These are phyloP conservation scores for Callyntrura sp. DNA, from an alignment of 2,888 invertebrate genomes.

Conservation along the genomic window DNA sequence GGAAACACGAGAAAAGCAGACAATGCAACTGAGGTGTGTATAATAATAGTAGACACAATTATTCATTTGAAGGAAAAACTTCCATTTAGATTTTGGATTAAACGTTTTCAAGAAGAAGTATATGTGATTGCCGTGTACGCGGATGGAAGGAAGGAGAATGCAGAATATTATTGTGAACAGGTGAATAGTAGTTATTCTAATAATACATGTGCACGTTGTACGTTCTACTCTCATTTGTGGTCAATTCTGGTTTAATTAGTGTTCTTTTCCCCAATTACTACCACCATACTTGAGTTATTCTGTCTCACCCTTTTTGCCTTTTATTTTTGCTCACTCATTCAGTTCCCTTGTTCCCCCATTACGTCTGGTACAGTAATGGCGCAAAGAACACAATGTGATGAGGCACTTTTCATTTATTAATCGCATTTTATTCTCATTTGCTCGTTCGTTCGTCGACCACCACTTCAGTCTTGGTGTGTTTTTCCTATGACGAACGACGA, in stretches of 20 bases:
- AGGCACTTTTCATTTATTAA: constrained; percentile 42
- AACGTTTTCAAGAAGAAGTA: constrained; percentile 4
- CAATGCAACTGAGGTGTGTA: not conserved
- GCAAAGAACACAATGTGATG: not conserved
- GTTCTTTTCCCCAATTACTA: constrained; percentile 73
- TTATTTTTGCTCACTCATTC: constrained; percentile 45
- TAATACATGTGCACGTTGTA: not conserved
- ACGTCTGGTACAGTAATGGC: not conserved
- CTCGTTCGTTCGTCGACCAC: not conserved
- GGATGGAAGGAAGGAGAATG: not conserved
- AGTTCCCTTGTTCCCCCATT: not conserved
- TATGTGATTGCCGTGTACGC: too few relatives aligned
- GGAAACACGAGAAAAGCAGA: not conserved
- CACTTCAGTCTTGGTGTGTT: not conserved
- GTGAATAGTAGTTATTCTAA: constrained; percentile 29
- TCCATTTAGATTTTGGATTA: constrained; percentile 19
- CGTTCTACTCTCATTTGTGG: constrained; percentile 61
- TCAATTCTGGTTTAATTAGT: constrained; percentile 73
- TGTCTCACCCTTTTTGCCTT: constrained; percentile 30
- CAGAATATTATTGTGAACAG: not conserved
- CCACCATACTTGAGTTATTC: constrained; percentile 45
- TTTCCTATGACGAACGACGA: not conserved
- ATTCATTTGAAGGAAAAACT: too few relatives aligned
- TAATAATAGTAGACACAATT: too few relatives aligned
- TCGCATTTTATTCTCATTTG: constrained; percentile 33